Base-by-base conservation (phyloP, 1,140 invertebrate genomes). In the Camponotus vicinus region DNA sequence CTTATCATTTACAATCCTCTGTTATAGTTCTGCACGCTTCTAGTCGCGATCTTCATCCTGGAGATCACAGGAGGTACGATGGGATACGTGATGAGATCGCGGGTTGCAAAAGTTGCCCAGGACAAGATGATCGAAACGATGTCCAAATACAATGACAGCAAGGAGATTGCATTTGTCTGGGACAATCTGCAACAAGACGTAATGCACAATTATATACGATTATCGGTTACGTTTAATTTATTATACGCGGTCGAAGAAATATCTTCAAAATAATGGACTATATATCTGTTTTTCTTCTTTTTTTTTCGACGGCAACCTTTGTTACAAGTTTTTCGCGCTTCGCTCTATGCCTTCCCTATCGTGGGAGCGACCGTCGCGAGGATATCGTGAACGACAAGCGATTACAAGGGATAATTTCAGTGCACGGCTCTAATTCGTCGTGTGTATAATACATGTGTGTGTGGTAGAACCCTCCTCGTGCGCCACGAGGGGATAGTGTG, bases 51-150 rank as follows among this genome's bases (percentile, higher is more conserved):
- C 80, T 98, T 98, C 91, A 96, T 98, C 37, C 94, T 98, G 93
- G 98, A 98, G 95, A 93, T 98, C 63, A 96, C 97, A 4, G 97
- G 96, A 45, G 98, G 98, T 57, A 98, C 98, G 90, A 97, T 97
- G 85, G 98, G 97, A 15, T 98, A 97, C 92, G 96, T 97, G 11
- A 94, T 98, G 86, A 95, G 96, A 83, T 95, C 96, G 6, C 75
- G 86, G 18, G 96, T 97, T 59, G 94, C 96, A 0, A 90, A 96
- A 5, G 85, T 94, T 1, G 88, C 97, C 21, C 87, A 97, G 1
- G 76, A 95, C 0, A 94, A 94, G 2, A 95, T 98, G 87, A 66
- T 89, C 0, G 59, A 91, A 0, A 96, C 96, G 1, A 96, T 97
- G 95, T 57, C 89, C 0, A 18, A 94, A 0, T 97, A 97, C 4